Evolutionary conservation across 2,888 invertebrate genomes (phyloP).

Genomic region (Ochropacha duplaris): DNA sequence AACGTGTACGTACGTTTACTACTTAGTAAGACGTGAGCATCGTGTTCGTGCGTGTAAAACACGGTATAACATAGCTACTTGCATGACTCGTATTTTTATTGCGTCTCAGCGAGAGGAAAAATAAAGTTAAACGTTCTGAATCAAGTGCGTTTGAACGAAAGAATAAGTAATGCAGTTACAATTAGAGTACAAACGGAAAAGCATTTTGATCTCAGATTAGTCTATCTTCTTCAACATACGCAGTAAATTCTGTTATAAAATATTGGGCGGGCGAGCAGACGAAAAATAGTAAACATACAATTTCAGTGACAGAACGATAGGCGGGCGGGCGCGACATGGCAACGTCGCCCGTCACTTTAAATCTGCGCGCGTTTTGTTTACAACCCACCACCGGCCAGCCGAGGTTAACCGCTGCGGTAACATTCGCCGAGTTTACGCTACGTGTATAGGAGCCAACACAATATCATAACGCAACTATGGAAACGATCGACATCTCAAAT

Average conservation of each 20-base stretch:
- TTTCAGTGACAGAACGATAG: slow-evolving; percentile 42
- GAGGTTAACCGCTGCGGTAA: slow-evolving; percentile 53
- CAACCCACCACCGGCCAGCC: slow-evolving; percentile 43
- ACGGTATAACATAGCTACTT: slow-evolving; percentile 4
- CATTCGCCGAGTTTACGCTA: slow-evolving; percentile 31
- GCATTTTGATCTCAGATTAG: background rate
- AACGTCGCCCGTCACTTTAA: slow-evolving; percentile 52
- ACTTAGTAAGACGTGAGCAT: slow-evolving; percentile 26
- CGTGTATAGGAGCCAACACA: slow-evolving; percentile 17
- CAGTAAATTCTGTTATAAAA: background rate
- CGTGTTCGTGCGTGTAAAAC: slow-evolving; percentile 30
- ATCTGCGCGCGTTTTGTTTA: slow-evolving; percentile 71
- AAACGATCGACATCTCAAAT: background rate
- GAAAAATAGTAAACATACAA: slow-evolving; percentile 47
- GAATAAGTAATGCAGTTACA: background rate
- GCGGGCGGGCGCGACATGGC: slow-evolving; percentile 50
- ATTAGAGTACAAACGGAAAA: background rate
- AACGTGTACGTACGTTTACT: slow-evolving; percentile 17
- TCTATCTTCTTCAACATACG: background rate
- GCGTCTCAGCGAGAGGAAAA: background rate
- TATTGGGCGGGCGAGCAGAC: slow-evolving; percentile 6
- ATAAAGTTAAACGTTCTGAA: background rate
- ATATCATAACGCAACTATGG: background rate
- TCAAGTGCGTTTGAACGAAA: background rate
- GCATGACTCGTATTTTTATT: slow-evolving; percentile 9